Base-by-base conservation (phyloP, 2,888 invertebrate species). In the Mesochorus sp. region DNA sequence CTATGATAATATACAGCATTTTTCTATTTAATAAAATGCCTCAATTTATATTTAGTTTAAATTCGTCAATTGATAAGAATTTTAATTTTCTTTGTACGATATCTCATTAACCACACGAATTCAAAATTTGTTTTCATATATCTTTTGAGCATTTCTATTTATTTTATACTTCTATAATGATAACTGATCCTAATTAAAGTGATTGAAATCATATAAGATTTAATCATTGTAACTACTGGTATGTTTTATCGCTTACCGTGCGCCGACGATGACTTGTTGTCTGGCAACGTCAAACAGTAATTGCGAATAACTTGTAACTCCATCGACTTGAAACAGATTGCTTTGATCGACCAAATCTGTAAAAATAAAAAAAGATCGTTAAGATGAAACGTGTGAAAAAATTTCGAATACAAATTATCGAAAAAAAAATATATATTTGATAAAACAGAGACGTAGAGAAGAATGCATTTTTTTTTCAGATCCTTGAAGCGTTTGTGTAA, bases 251-350 rank as follows among this genome's bases (percentile, higher is more conserved):
- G 92, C 94, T 93, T 92, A 97, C 97, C 96, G 95, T 85, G 97
- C 97, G 83, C 97, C 97, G 84, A 97, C 96, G 87, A 98, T 94
- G 85, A 98, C 93, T 92, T 97, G 97, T 91, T 96, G 95, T 88
- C 97, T 94, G 83, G 95, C 95, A 75, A 96, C 95, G 92, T 98
- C 97, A 91, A 97, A 96, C 72, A 97, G 93, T 88, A 97, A 93
- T 92, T 96, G 95, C 62, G 96, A 95, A 92, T 95, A 97, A 83
- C 95, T 94, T 80, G 94, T 94, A 83, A 96, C 95, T 83, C 94
- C 94, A 79, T 94, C 93, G 90, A 95, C 94, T 85, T 93, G 93
- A 91, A 97, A 97, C 47, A 86, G 77, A 31, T 79, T 85, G 67
- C 85, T 89, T 2, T 86, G 87, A 12, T 86, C 85, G 81, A 95